Base-by-base conservation (phyloP, 30 jellyfish, hydroid and myxozoan genomes). In the Mastigias papua region DNA sequence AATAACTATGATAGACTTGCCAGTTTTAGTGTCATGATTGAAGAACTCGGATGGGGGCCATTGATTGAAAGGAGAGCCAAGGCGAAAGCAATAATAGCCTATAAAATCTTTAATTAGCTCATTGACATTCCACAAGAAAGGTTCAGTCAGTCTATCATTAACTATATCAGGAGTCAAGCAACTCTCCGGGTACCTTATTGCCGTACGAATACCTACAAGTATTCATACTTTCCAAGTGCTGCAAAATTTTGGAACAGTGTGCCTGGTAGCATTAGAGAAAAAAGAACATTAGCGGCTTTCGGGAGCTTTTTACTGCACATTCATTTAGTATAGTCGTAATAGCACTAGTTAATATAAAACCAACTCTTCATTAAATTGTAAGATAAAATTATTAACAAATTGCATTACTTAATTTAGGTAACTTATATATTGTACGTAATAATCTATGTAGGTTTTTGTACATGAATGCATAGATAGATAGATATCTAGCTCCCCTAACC, bases 241-340 rank as follows among this genome's bases (percentile, higher is more conserved):
- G 76, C 88, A n/a, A 77, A 78, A 77, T 78, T 77, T 64, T 77
- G 88, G 88, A 77, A 29, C 17, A 34, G 58, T 77, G 88, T 77
- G 88, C 88, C 86, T 37, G 86, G 32, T 17, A 69, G 16, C 32
- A 72, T 72, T 32, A 34, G 67, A 34, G 46, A 73, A 73, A 49
- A 75, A 75, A 73, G 22, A 75, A 75, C 86, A 75, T 13, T 75
- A 75, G 48, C 86, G 48, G 58, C 78, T 65, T 77, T 77, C 58
- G 58, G 64, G 32, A 77, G 78, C 88, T 77, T 78, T 51, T 78
- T 77, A 51, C 78, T 51, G 58, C 78, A 77, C 54, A 77, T 58
- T 33, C 54, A 77, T 77, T 77, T 77, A 77, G 78, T 77, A 48
- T 77, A 77, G 58, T 51, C 78, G 58, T 51, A 77, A 50, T 17